These are phyloP conservation scores for Calliphora vomitoria DNA, from an alignment of 2,888 invertebrate species.

Conservation along the genomic window DNA sequence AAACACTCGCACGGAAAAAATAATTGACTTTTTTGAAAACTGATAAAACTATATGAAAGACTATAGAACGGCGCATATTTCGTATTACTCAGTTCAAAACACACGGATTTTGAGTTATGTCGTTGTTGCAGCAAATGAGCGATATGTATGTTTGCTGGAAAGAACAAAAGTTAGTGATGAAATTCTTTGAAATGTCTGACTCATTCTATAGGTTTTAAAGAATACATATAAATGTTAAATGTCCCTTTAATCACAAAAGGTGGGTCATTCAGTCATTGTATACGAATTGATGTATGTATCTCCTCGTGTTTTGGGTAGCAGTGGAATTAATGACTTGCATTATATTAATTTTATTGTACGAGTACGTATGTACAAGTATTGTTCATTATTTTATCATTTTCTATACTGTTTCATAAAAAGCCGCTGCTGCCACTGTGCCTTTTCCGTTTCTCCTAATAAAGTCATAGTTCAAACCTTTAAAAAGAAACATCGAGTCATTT, in stretches of 20 bases:
- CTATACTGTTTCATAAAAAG: slow-evolving; percentile 36
- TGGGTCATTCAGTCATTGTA: neutral
- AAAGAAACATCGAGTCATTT: slow-evolving; percentile 53
- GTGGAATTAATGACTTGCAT: slow-evolving; percentile 60
- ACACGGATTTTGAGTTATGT: too few species aligned
- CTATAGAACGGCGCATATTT: too few species aligned
- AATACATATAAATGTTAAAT: slow-evolving; percentile 14
- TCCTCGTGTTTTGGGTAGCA: neutral
- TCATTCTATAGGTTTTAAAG: too few species aligned
- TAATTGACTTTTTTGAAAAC: too few species aligned
- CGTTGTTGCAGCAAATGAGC: too few species aligned
- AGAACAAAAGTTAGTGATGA: too few species aligned
- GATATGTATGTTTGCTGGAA: too few species aligned
- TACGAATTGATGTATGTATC: neutral
- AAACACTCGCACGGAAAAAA: too few species aligned
- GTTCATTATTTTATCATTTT: slow-evolving; percentile 17
- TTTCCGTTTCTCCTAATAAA: slow-evolving; percentile 60
- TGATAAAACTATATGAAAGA: too few species aligned
- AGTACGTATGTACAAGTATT: neutral
- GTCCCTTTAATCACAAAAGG: slow-evolving; percentile 48
- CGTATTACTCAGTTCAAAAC: too few species aligned
- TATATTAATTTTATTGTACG: neutral
- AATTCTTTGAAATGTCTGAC: too few species aligned
- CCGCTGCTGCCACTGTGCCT: slow-evolving; percentile 25
- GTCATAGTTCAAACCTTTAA: slow-evolving; percentile 59